Evolutionary conservation across 2,797 vertebrate species (phyloP), one percentile per base, ranked within the genome.

Genomic region (Hipposideros larvatus): DNA sequence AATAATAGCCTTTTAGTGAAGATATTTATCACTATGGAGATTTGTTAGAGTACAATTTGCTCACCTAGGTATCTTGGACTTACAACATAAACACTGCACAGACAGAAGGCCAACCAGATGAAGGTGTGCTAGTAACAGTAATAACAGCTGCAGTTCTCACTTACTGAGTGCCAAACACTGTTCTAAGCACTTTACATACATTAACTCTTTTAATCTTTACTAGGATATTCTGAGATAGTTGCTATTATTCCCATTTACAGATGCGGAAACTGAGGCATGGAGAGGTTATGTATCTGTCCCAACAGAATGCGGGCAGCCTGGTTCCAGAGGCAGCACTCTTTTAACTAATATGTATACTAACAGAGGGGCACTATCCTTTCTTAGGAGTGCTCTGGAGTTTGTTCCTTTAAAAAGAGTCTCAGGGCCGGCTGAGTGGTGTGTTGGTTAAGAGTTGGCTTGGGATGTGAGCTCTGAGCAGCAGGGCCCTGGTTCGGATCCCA

Each of bases 401-500:
- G 7, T 77, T 84, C 43, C 46, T 90, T 92, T 75, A 75, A 75
- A 92, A 90, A 87, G 28, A 31, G 61, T 13, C 61, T 34, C 24
- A 6, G 43, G 43, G 43, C 43, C 43, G 43, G 43, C 43, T 4
- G 43, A 43, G 43, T 43, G 43, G 43, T 4, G 6, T 9, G 43
- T 43, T 43, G 43, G 43, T 43, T 43, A 43, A 43, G 43, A 43
- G 43, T 16, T 19, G 18, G 9, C 16, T 46, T 57, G 9, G 9
- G 43, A 43, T 43, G 43, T 4, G 43, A 43, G 43, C 43, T 43
- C 43, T 43, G 43, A 43, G 43, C 37, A 37, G 37, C 37, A 37
- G 37, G 37, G 37, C 37, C 37, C 37, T 37, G 37, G 37, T 37
- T 37, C 37, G 37, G 37, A 37, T 37, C 37, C 37, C 37, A 37